A percentile compares a stretch with the other conserved stretches of the same genome.
Evolutionary conservation across 1,140 invertebrate species (phyloP).

Genomic region (Maconellicoccus hirsutus): DNA sequence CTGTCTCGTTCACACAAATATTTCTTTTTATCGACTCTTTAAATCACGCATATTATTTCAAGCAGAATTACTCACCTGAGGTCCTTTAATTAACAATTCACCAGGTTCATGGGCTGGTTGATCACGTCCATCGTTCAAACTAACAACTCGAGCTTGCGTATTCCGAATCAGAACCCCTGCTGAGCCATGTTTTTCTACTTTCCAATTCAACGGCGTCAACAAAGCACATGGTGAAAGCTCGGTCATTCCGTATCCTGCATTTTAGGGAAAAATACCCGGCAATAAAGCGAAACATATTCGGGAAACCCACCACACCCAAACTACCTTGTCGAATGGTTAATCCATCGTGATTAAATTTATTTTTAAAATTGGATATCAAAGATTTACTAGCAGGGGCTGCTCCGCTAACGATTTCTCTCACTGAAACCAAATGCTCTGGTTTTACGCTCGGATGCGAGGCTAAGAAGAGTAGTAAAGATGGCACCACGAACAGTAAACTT

Average conservation of each 20-base stretch:
- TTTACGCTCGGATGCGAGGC: constrained; percentile 48
- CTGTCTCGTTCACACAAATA: no score
- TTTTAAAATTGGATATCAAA: constrained; percentile 47
- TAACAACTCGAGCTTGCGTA: constrained; percentile 52
- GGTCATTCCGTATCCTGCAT: constrained; percentile 53
- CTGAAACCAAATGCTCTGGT: constrained; percentile 43
- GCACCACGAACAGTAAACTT: constrained; percentile 49
- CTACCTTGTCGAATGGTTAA: constrained; percentile 45
- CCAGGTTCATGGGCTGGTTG: constrained; percentile 46
- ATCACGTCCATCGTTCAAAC: constrained; percentile 39
- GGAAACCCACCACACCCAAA: background rate
- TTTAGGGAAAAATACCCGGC: constrained; percentile 12
- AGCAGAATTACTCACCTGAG: constrained; percentile 46
- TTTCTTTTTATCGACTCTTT: no score
- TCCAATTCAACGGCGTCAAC: constrained; percentile 43
- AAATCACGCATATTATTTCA: no score
- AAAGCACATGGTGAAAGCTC: constrained; percentile 49
- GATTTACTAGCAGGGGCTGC: constrained; percentile 51
- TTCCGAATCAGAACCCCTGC: constrained; percentile 52
- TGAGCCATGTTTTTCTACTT: constrained; percentile 48
- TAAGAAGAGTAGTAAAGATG: constrained; percentile 52
- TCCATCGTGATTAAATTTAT: constrained; percentile 42
- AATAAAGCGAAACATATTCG: background rate
- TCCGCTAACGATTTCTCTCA: constrained; percentile 47
- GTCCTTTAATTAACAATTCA: constrained; percentile 54